These are phyloP conservation scores for Indicator indicator DNA, from an alignment of 2,113 vertebrate genomes.

Conservation along the genomic window DNA sequence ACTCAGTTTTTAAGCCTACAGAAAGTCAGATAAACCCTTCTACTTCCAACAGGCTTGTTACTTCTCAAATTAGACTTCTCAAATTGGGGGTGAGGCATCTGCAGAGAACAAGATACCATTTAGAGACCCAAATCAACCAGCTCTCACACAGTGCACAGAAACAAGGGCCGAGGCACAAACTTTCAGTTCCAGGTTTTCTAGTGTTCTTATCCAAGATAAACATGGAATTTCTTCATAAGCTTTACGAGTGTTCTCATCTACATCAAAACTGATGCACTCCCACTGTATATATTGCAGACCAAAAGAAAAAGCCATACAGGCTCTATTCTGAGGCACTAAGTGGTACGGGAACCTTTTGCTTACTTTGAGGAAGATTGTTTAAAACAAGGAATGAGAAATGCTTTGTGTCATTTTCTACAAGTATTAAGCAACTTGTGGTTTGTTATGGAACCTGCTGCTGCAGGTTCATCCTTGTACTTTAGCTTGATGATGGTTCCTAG, in stretches of 20 bases:
- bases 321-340: not conserved
- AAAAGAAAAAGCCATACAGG: not conserved
- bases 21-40: not conserved
- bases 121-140: not conserved
- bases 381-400: not conserved
- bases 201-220: not conserved
- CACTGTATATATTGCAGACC: not conserved
- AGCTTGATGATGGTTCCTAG: not conserved
- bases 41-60: not conserved
- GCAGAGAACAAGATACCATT: not conserved
- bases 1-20: not conserved
- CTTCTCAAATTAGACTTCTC: slow-evolving; percentile 5
- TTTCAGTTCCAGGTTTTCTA: not conserved
- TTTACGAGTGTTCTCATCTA: not conserved
- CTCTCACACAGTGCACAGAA: not conserved
- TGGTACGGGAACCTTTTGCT: not conserved
- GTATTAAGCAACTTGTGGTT: not conserved
- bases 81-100: not conserved
- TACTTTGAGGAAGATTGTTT: not conserved
- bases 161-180: not conserved
- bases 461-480: not conserved
- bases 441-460: not conserved
- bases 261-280: not conserved
- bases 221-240: not conserved
- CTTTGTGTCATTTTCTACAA: not conserved